Conservation (phyloP, 35 echinoderm and acorn worm species). For the Lytechinus pictus region DNA sequence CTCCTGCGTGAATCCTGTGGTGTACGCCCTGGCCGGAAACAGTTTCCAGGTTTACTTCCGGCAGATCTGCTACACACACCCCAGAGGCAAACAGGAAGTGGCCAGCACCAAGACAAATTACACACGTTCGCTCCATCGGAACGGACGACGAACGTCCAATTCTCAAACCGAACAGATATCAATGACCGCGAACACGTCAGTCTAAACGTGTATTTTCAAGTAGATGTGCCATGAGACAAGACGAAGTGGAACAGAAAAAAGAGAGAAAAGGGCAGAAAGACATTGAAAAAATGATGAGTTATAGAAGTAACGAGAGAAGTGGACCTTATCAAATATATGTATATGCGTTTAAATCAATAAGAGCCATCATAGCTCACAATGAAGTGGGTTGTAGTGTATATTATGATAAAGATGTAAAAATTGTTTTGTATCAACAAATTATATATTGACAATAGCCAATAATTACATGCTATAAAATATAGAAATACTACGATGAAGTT, state of each 20-base stretch:
- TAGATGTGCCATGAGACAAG: neutral
- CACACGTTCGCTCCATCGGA: slow-evolving; percentile 34
- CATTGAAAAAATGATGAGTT: too few relatives aligned
- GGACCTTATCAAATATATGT: neutral
- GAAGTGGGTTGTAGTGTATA: neutral
- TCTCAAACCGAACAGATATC: slow-evolving; percentile 56
- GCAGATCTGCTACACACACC: slow-evolving; percentile 56
- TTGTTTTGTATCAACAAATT: neutral
- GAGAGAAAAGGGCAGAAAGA: neutral
- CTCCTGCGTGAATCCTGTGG: slow-evolving; percentile 90
- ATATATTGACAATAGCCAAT: neutral
- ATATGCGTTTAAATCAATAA: too few relatives aligned
- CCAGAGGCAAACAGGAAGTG: neutral
- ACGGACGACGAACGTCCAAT: neutral
- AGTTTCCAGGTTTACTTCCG: slow-evolving; percentile 81
- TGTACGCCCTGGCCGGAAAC: slow-evolving; percentile 90
- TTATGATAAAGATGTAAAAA: neutral
- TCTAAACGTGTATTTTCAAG: slow-evolving; percentile 4
- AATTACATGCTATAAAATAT: neutral
- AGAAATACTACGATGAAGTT: neutral
- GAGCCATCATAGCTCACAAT: neutral
- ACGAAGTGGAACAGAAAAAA: neutral
- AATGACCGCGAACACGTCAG: slow-evolving; percentile 63
- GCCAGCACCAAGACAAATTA: slow-evolving; percentile 9
- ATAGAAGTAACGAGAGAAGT: neutral